Evolutionary conservation across 2,797 vertebrate species (phyloP), one percentile per base, ranked within the genome.

Genomic region (Sternarchorhynchus goeldii): DNA sequence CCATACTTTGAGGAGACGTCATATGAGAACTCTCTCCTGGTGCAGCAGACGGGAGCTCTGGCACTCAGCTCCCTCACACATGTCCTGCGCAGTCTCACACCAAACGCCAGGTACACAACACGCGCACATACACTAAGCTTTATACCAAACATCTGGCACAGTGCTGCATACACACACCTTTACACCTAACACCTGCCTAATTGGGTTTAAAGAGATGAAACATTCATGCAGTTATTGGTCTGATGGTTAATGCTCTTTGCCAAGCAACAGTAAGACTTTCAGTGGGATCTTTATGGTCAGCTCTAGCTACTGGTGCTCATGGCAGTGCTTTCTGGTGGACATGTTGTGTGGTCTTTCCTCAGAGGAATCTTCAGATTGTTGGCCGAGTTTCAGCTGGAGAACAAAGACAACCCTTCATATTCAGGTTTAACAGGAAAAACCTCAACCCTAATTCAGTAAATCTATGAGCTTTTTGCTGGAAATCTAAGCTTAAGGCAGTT

Each of bases 351-450:
- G 20, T 74, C 74, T 72, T 4, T 53, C 34, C 63, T 25, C 75
- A 99, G 98, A 85, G 98, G 98, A 20, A 99, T 99, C 90, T 99
- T 99, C 88, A 94, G 93, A 85, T 89, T 99, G 75, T 91, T 99
- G 87, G 96, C 94, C 75, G 93, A 94, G 86, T 95, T 96, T 86
- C 96, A 99, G 86, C 89, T 99, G 89, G 94, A 97, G 81, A 98
- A 97, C 90, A 95, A 95, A 87, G 96, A 98, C 85, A 97, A 95
- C 82, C 89, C 95, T 70, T 96, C 96, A 69, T 98, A 97, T 34
- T 86, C 92, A 87, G 98, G 96, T 32, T 31, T 81, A 41, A 0
- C 1, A 12, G 32, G 7, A 64, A 25, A 25, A 68, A 29, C 10
- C 63, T 67, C 8, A 67, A 29, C 25, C 6, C 65, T n/a, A 14